phyloP scores from a whole-genome alignment of 92 coral and sea anemone genomes.

The Pocillopora grandis region DNA sequence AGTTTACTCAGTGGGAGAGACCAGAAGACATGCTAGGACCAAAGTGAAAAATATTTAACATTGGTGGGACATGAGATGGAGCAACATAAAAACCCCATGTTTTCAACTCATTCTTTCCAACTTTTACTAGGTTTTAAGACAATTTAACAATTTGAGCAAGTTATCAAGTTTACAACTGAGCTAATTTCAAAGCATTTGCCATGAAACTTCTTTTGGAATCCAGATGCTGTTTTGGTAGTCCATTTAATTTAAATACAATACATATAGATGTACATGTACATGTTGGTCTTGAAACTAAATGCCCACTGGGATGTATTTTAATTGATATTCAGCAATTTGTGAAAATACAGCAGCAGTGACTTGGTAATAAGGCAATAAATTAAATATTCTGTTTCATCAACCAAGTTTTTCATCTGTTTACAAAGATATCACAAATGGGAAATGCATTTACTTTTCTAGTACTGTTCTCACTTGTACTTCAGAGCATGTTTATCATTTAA shows the following conservation, averaged over 20 bases:
- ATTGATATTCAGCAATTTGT: background rate
- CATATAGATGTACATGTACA: no score
- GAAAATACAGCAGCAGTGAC: background rate
- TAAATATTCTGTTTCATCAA: background rate
- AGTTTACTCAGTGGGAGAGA: conserved; percentile 92
- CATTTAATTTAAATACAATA: no score
- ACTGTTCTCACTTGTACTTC: background rate
- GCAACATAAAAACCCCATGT: conserved; percentile 52
- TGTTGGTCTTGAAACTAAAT: no score
- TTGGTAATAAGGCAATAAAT: background rate
- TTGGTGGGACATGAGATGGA: no score
- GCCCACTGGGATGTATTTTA: no score
- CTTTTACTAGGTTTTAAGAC: background rate
- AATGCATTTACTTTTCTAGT: background rate
- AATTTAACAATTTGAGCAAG: background rate
- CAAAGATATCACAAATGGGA: background rate
- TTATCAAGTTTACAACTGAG: no score
- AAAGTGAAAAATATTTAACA: conserved; percentile 46
- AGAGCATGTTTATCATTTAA: no score
- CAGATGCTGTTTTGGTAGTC: no score
- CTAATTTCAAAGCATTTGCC: no score
- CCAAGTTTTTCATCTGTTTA: background rate
- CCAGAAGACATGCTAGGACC: conserved; percentile 99
- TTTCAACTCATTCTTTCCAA: conserved; percentile 48
- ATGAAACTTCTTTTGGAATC: no score